phyloP scores from a whole-genome alignment of 2,113 vertebrate species.

The Brachyhypopomus occidentalis region DNA sequence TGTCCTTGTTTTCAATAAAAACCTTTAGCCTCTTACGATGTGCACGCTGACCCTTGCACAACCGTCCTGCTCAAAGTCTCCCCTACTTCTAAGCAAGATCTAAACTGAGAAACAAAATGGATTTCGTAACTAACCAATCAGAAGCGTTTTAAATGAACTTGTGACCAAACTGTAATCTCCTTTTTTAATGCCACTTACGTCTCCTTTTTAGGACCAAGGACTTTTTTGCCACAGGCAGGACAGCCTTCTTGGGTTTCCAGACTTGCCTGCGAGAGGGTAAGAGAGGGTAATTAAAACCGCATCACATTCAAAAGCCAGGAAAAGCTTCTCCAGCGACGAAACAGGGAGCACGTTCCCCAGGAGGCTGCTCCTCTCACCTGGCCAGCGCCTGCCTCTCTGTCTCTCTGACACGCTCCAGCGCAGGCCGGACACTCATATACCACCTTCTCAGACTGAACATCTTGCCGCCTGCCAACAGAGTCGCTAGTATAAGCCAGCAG shows the following conservation, averaged over 20 bases:
- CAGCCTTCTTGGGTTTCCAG: conserved; percentile 51
- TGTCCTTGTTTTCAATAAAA: too few relatives aligned
- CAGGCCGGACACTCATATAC: conserved; percentile 47
- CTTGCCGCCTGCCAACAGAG: conserved; percentile 12
- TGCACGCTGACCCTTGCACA: too few relatives aligned
- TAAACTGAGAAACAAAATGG: too few relatives aligned
- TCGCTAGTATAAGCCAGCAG: background rate
- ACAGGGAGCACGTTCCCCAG: too few relatives aligned
- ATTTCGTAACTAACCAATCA: too few relatives aligned
- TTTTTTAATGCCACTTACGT: conserved; percentile 45
- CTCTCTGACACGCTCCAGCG: conserved; percentile 42
- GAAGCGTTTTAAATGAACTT: too few relatives aligned
- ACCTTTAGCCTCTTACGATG: too few relatives aligned
- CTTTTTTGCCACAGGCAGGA: conserved; percentile 29
- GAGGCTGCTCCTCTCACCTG: conserved; percentile 31
- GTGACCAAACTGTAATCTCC: too few relatives aligned
- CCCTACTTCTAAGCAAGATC: too few relatives aligned
- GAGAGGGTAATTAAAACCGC: background rate
- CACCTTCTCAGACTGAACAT: conserved; percentile 51
- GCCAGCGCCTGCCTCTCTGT: conserved; percentile 35
- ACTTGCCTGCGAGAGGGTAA: conserved; percentile 24
- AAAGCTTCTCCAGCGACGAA: background rate
- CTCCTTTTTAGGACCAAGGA: conserved; percentile 44
- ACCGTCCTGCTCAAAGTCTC: too few relatives aligned
- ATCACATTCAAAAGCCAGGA: background rate